Conservation (phyloP, 2,888 invertebrate genomes). For the Megamerina dolium region DNA sequence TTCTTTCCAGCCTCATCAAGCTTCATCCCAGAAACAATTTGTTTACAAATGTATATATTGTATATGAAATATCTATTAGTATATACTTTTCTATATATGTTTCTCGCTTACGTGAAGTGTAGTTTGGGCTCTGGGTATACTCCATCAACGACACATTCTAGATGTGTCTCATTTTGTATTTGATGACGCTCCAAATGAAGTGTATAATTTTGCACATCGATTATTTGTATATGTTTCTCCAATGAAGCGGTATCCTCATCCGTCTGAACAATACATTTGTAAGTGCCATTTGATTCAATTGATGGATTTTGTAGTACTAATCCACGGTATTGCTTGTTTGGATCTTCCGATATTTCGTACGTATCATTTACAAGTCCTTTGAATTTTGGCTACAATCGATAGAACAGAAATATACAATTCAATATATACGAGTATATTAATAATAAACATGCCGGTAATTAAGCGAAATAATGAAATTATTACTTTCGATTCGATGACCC, state of each 20-base stretch:
- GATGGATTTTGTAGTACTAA: conserved; percentile 63
- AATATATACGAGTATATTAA: not conserved
- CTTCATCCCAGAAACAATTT: too few relatives aligned
- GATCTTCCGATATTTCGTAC: conserved; percentile 61
- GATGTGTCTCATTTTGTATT: conserved; percentile 23
- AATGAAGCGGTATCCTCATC: conserved; percentile 51
- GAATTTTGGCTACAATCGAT: conserved; percentile 32
- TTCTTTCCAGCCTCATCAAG: too few relatives aligned
- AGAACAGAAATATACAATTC: not conserved
- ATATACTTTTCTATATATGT: too few relatives aligned
- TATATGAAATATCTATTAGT: too few relatives aligned
- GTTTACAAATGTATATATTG: too few relatives aligned
- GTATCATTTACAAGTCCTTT: conserved; percentile 58
- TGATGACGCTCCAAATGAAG: conserved; percentile 18
- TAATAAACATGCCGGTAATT: too few relatives aligned
- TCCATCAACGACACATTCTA: conserved; percentile 22
- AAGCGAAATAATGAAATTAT: too few relatives aligned
- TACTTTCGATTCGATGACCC: too few relatives aligned
- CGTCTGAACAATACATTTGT: conserved; percentile 59
- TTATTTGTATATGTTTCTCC: conserved; percentile 23
- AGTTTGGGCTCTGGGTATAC: conserved; percentile 24
- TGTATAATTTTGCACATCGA: conserved; percentile 23
- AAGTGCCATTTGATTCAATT: conserved; percentile 65
- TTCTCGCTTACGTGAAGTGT: conserved; percentile 20
- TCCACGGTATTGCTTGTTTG: conserved; percentile 64